A percentile compares a stretch with the other conserved stretches of the same genome.
Evolutionary conservation across 2,113 vertebrate species (phyloP).

Genomic region (Melospiza georgiana): DNA sequence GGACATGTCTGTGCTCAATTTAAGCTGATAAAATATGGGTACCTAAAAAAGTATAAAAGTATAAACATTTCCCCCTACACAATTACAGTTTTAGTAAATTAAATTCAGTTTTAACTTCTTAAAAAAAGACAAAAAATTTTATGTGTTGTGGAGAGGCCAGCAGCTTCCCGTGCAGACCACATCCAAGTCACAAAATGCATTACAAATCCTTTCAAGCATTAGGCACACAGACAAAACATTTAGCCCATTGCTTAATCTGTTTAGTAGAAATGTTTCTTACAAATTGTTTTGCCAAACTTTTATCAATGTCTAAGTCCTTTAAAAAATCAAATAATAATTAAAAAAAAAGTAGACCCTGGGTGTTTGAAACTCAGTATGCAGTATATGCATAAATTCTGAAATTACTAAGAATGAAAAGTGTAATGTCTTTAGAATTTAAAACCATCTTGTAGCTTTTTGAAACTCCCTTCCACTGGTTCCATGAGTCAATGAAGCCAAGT

Average conservation of each 20-base stretch:
- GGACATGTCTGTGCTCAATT: slow-evolving; percentile 66
- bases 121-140: slow-evolving; percentile 69
- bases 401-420: background rate
- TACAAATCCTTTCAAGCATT: slow-evolving; percentile 15
- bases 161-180: slow-evolving; percentile 24
- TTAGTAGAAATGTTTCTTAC: slow-evolving; percentile 48
- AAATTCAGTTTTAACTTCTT: slow-evolving; percentile 63
- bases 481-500: background rate
- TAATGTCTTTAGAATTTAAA: slow-evolving; percentile 18
- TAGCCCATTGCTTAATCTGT: slow-evolving; percentile 4
- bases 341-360: background rate
- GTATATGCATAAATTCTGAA: slow-evolving; percentile 1
- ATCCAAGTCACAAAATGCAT: background rate
- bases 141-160: slow-evolving; percentile 30
- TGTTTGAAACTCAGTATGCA: slow-evolving; percentile 5
- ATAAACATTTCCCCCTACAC: slow-evolving; percentile 73
- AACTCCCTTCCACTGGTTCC: background rate
- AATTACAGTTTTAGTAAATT: slow-evolving; percentile 75
- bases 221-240: background rate
- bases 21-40: slow-evolving; percentile 73
- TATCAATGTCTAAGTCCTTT: slow-evolving; percentile 24
- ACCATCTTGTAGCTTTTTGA: background rate
- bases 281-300: slow-evolving; percentile 49
- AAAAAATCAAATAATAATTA: background rate
- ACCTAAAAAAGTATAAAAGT: slow-evolving; percentile 82